Evolutionary conservation across 2,113 vertebrate genomes (phyloP), one percentile per base, ranked within the genome.

Genomic region (Athene noctua): DNA sequence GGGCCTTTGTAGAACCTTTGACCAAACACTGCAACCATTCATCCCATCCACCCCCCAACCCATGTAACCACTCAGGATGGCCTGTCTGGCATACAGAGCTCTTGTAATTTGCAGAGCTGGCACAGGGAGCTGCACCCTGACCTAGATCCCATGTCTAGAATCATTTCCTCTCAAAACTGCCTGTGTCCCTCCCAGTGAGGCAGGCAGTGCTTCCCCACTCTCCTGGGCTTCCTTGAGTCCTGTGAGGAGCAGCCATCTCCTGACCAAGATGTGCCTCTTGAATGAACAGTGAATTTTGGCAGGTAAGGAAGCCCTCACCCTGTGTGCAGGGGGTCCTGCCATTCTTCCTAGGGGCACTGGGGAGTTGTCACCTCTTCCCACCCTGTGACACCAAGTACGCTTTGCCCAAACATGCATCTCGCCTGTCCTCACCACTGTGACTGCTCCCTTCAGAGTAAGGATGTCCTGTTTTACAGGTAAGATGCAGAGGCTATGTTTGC

Each of bases 21-120:
- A 47, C 10, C 17, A 47, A 81, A 19, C 21, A 49, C 7, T 25
- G 3, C 34, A 62, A 66, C 3, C 26, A 34, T 57, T 86, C 19
- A 40, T 3, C 1, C 11, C 13, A 20, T 27, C 20, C 13, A 55
- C 13, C 5, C 5, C 13, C 19, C 36, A 47, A 34, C 4, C 20
- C 9, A 23, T 4, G 11, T 19, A 68, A 36, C 3, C 17, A 19
- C 7, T 46, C 46, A 54, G 59, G 30, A 52, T 1, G 4, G 21
- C 4, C 16, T 0, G 0, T 63, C 6, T 68, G 6, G 5, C 3
- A 1, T 21, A 30, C 2, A 3, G 7, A 36, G 16, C 29, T 73
- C 49, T 46, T 15, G 11, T 17, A 71, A 80, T 0, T 2, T 61
- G 51, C 23, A 70, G 59, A 89, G 10, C 17, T 66, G 68, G 21